Conservation (phyloP, 2,113 vertebrate species). For the Forbesichthys agassizii region DNA sequence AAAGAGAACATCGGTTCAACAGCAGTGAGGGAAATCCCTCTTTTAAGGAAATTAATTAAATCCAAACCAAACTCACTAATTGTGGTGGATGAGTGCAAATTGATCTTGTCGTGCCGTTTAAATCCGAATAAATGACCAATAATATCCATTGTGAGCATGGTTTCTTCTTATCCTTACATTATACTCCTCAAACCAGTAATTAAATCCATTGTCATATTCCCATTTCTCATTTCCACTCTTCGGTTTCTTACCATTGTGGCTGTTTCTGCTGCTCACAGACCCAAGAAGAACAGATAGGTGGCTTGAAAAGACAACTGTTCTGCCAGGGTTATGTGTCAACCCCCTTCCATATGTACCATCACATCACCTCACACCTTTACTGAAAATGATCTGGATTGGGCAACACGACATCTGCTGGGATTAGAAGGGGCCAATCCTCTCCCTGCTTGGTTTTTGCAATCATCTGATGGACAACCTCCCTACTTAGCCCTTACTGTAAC, state of each 20-base stretch:
- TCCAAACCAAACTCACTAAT: too few relatives aligned
- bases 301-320: slow-evolving; percentile 23
- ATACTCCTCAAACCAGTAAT: slow-evolving; percentile 13
- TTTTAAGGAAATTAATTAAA: too few relatives aligned
- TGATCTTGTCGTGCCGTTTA: too few relatives aligned
- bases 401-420: slow-evolving; percentile 32
- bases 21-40: too few relatives aligned
- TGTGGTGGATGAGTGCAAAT: too few relatives aligned
- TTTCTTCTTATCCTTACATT: neutral
- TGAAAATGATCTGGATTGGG: slow-evolving; percentile 70
- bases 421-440: slow-evolving; percentile 64
- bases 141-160: neutral
- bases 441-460: slow-evolving; percentile 30
- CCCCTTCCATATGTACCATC: slow-evolving; percentile 63
- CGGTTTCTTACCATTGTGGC: slow-evolving; percentile 66
- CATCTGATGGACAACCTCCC: slow-evolving; percentile 59
- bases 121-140: too few relatives aligned
- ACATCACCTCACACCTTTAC: slow-evolving; percentile 33
- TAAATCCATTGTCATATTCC: neutral
- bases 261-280: slow-evolving; percentile 37
- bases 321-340: slow-evolving; percentile 12
- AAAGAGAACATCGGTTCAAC: too few relatives aligned
- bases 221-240: slow-evolving; percentile 3
- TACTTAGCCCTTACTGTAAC: slow-evolving; percentile 36
- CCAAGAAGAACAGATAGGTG: slow-evolving; percentile 15